Evolutionary conservation across 2,888 invertebrate genomes (phyloP), one percentile per base, ranked within the genome.

Genomic region (Stenichneumon culpator): DNA sequence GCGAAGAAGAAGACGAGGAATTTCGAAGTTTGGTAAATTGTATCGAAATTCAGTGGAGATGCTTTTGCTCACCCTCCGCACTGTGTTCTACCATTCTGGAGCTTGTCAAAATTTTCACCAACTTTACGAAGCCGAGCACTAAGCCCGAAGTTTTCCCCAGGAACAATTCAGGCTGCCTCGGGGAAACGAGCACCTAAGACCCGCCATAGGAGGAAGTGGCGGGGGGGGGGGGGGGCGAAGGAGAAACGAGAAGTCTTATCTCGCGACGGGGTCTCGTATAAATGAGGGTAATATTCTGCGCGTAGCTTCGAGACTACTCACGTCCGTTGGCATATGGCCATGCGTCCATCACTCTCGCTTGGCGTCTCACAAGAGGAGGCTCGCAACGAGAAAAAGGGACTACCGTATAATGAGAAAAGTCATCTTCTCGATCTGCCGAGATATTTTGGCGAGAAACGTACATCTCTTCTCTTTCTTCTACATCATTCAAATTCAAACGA

Each of bases 201-300:
- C 57, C 70, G 72, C 72, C 65, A 32, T 65, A 67, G 60, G 57
- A 65, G 74, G 60, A 77, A 63, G 65, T 54, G 19, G 11, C 14
- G 79, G 68, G 63, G 60, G 32, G 19, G 11, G 9, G 79, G 68
- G 63, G 60, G 32, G 70, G 44, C 32, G 72, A 14, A 57, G 70
- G 60, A 72, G 60, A 72, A 65, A 75, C 73, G 84, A 78, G 60
- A 86, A 83, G 69, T 85, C 85, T 88, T 88, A 88, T 88, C 86
- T 84, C 60, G 39, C 82, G 79, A 84, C 75, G 82, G 82, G 85
- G 82, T 75, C 72, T 50, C 79, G 80, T 88, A 87, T 87, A 86
- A 88, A 88, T 88, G 88, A 81, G 84, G 78, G 87, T 84, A 87
- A 88, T 88, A 88, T 88, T 81, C 86, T 74, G 79, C 85, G 77